These are phyloP conservation scores for Malurus melanocephalus DNA, from an alignment of 2,113 vertebrate species.

Conservation along the genomic window DNA sequence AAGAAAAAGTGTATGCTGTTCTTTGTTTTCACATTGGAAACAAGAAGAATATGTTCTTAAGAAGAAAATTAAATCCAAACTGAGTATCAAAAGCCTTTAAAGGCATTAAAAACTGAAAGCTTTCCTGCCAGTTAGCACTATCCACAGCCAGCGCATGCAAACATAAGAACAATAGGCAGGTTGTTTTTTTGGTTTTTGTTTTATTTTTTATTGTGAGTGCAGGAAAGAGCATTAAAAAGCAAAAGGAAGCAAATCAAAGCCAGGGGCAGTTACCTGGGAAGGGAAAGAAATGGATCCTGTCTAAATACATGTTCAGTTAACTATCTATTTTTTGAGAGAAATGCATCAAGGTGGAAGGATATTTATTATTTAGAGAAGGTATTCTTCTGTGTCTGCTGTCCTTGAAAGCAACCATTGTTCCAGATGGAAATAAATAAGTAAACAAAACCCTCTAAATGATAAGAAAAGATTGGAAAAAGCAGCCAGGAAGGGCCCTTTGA, in stretches of 20 bases:
- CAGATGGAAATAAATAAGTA: constrained; percentile 11
- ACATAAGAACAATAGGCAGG: background rate
- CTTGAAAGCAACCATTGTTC: background rate
- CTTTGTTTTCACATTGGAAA: background rate
- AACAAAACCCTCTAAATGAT: background rate
- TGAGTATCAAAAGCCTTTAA: background rate
- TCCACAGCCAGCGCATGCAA: background rate
- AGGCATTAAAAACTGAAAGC: background rate
- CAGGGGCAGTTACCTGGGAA: background rate
- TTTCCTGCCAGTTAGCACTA: background rate
- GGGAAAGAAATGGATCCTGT: background rate
- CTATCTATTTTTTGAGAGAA: background rate
- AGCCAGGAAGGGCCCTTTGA: background rate
- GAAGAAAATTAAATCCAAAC: constrained; percentile 9
- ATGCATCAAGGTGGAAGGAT: background rate
- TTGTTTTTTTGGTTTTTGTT: too few relatives aligned
- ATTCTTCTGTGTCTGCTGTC: background rate
- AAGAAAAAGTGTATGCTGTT: background rate
- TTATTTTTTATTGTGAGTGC: background rate
- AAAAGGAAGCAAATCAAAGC: constrained; percentile 10
- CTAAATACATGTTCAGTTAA: background rate
- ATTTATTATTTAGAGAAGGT: constrained; percentile 48
- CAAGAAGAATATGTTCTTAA: background rate
- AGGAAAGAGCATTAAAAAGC: background rate
- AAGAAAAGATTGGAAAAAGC: background rate